A percentile compares a stretch with the other conserved stretches of the same genome.
These are phyloP conservation scores for Dendrocincla fuliginosa DNA, from an alignment of 2,797 vertebrate species.

Conservation along the genomic window DNA sequence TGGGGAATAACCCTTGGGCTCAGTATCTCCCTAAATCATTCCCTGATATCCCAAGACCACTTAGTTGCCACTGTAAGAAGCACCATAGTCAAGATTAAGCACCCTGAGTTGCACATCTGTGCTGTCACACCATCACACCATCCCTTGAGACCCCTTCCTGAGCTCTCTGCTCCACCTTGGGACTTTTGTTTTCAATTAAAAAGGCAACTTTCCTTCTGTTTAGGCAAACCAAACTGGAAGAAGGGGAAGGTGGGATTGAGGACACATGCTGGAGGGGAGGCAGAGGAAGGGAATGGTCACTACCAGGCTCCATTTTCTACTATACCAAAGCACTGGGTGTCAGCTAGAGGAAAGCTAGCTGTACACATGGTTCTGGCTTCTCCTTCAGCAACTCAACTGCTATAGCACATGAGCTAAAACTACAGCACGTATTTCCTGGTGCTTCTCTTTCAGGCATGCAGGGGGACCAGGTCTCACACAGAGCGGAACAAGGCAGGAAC, in stretches of 20 bases:
- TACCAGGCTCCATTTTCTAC: not conserved
- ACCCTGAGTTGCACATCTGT: not conserved
- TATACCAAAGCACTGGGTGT: not conserved
- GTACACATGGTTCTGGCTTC: not conserved
- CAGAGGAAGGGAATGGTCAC: accelerated
- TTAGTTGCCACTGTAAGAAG: not conserved
- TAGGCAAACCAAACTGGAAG: not conserved
- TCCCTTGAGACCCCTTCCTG: not conserved
- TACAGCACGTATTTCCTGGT: not conserved
- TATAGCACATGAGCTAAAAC: not conserved
- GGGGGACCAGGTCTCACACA: not conserved
- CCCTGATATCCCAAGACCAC: not conserved
- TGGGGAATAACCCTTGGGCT: not conserved
- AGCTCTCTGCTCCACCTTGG: not conserved
- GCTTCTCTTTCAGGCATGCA: not conserved
- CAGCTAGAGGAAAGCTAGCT: not conserved
- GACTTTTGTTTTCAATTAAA: not conserved
- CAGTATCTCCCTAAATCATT: not conserved
- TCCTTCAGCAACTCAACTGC: not conserved
- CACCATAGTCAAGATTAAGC: not conserved
- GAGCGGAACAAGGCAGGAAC: not conserved
- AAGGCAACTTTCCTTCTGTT: not conserved
- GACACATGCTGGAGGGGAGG: not conserved
- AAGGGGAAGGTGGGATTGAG: not conserved
- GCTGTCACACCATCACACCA: not conserved